Evolutionary conservation across 2,113 vertebrate species (phyloP).

Genomic region (Isichthys henryi): DNA sequence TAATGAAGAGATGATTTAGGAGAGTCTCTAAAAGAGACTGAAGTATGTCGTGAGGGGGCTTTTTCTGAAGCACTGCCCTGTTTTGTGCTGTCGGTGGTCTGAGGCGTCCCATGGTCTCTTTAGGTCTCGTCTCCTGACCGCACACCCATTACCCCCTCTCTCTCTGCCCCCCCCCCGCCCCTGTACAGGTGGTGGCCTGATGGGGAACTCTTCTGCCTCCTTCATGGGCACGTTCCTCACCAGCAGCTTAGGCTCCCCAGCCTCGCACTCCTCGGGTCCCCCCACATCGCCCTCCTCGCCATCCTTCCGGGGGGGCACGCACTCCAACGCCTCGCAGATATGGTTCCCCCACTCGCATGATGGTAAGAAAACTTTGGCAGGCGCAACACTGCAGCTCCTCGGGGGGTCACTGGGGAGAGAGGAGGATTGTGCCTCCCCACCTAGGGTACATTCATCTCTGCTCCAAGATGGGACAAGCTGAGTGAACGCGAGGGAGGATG

Average conservation of each 20-base stretch:
- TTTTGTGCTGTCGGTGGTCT: not conserved
- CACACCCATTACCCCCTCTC: conserved; percentile 27
- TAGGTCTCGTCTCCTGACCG: conserved; percentile 10
- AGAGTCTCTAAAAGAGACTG: not conserved
- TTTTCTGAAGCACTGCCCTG: not conserved
- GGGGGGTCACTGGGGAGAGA: not conserved
- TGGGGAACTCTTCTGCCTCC: conserved; percentile 83
- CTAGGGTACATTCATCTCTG: not conserved
- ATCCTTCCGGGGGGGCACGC: conserved; percentile 76
- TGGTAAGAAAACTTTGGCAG: conserved; percentile 63
- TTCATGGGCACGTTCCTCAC: conserved; percentile 97
- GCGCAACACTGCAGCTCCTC: too few species aligned
- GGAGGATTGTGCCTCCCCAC: not conserved
- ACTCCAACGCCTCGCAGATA: conserved; percentile 86
- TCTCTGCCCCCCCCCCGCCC: conserved; percentile 24
- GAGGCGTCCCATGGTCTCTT: not conserved
- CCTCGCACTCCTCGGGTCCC: conserved; percentile 69
- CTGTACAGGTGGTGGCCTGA: conserved; percentile 78
- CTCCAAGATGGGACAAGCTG: not conserved
- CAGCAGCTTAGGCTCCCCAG: conserved; percentile 81
- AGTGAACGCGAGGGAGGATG: not conserved
- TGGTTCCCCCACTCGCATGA: conserved; percentile 97
- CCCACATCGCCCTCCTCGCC: conserved; percentile 79
- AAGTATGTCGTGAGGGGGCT: not conserved
- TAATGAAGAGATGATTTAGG: not conserved